phyloP scores from a whole-genome alignment of 2,113 vertebrate species.

The Cyprinodon brontotheroides region DNA sequence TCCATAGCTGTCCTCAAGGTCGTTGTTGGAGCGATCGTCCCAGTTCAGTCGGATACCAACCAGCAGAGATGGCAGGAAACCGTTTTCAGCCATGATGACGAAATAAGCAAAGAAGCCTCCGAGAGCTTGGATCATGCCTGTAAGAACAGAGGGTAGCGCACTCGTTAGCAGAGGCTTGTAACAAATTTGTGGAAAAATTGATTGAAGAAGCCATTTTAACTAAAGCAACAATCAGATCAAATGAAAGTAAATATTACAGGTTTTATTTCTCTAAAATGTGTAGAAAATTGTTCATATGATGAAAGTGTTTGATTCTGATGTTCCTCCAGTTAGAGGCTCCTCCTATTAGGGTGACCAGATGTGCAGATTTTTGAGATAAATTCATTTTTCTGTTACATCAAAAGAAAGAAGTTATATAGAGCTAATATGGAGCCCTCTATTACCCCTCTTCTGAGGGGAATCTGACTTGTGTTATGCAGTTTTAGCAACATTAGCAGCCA shows the following conservation, averaged over 20 bases:
- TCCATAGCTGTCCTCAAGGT: conserved; percentile 89
- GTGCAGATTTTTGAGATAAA: too few species aligned
- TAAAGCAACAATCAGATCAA: background rate
- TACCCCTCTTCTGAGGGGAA: too few species aligned
- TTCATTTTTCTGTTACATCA: too few species aligned
- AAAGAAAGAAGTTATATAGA: too few species aligned
- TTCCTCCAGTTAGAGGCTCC: background rate
- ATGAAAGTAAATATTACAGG: background rate
- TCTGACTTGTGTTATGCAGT: too few species aligned
- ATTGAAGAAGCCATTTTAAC: background rate
- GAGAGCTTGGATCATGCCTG: conserved; percentile 92
- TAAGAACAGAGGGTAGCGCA: background rate
- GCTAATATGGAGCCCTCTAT: too few species aligned
- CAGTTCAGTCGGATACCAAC: conserved; percentile 84
- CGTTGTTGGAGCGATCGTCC: conserved; percentile 81
- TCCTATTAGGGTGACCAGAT: too few species aligned
- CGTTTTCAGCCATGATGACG: conserved; percentile 87
- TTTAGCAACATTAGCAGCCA: too few species aligned
- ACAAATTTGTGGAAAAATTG: background rate
- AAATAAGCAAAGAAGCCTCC: conserved; percentile 89
- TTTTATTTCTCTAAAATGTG: background rate
- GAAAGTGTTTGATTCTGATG: background rate
- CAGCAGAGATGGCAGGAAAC: conserved; percentile 80
- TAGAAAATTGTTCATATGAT: background rate
- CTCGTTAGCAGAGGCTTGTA: background rate